Conservation (phyloP, 2,888 invertebrate genomes). For the Spodoptera picta region DNA sequence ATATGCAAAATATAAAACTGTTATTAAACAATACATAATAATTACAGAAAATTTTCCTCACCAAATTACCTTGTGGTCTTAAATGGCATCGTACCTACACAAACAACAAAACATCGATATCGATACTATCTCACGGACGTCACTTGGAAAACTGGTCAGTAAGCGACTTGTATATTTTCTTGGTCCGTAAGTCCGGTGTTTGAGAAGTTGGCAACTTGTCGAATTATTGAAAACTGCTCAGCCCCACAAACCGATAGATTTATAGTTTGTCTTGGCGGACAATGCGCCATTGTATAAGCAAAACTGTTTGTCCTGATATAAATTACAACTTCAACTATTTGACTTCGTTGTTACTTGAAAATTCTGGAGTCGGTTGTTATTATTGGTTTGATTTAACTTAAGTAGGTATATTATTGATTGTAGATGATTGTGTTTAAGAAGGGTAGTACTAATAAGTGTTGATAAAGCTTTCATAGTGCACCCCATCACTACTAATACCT, state of each 20-base stretch:
- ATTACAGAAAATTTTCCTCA: too few species aligned
- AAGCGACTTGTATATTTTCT: conserved; percentile 84
- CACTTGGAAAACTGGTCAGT: conserved; percentile 65
- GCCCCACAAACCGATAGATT: conserved; percentile 66
- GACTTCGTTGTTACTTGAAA: conserved; percentile 52
- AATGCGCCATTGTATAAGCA: conserved; percentile 64
- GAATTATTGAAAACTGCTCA: conserved; percentile 79
- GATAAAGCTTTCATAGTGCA: too few species aligned
- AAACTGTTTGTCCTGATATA: conserved; percentile 56
- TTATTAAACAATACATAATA: too few species aligned
- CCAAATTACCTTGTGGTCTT: too few species aligned
- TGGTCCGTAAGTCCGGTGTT: conserved; percentile 86
- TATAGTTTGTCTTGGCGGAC: conserved; percentile 81
- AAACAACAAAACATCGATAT: conserved; percentile 26
- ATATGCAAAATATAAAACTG: too few species aligned
- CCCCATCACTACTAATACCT: too few species aligned
- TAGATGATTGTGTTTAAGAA: too few species aligned
- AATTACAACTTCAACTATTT: conserved; percentile 57
- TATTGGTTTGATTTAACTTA: conserved; percentile 3
- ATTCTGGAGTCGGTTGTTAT: conserved; percentile 29
- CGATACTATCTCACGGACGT: conserved; percentile 33
- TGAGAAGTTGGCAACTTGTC: conserved; percentile 80
- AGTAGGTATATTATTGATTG: background rate
- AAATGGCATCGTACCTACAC: background rate
- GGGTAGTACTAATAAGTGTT: too few species aligned